Evolutionary conservation across 2,113 vertebrate genomes (phyloP).

Genomic region (Climacteris rufus): DNA sequence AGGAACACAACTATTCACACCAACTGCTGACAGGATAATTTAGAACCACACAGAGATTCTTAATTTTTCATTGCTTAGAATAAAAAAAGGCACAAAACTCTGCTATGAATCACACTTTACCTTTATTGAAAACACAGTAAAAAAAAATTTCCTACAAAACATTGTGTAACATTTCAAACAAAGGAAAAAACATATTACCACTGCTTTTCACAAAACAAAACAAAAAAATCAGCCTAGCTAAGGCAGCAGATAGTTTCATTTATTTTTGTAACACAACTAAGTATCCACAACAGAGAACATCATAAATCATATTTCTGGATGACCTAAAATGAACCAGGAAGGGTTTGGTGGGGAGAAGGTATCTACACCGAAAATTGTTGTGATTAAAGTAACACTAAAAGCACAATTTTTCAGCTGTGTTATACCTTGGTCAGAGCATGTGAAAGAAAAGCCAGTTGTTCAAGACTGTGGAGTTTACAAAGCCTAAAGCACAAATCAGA

Average conservation of each 20-base stretch:
- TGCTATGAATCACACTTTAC: conserved; percentile 18
- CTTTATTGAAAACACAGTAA: conserved; percentile 60
- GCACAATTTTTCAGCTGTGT: background rate
- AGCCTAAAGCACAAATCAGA: background rate
- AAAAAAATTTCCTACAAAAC: conserved; percentile 48
- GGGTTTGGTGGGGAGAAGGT: background rate
- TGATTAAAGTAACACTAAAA: background rate
- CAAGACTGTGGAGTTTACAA: background rate
- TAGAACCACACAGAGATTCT: background rate
- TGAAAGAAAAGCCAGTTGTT: background rate
- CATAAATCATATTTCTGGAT: background rate
- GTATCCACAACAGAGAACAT: background rate
- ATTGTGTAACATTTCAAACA: conserved; percentile 18
- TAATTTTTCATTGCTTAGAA: background rate
- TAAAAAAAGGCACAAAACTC: background rate
- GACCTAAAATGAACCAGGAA: background rate
- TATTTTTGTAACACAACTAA: background rate
- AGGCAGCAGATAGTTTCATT: background rate
- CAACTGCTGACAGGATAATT: background rate
- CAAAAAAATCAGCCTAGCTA: background rate
- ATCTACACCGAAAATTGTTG: background rate
- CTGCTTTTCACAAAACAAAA: background rate
- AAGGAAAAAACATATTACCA: background rate
- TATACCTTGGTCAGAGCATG: background rate
- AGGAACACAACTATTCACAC: background rate